Conservation (phyloP, 2,888 invertebrate species). For the Linnaemya tessellans region DNA sequence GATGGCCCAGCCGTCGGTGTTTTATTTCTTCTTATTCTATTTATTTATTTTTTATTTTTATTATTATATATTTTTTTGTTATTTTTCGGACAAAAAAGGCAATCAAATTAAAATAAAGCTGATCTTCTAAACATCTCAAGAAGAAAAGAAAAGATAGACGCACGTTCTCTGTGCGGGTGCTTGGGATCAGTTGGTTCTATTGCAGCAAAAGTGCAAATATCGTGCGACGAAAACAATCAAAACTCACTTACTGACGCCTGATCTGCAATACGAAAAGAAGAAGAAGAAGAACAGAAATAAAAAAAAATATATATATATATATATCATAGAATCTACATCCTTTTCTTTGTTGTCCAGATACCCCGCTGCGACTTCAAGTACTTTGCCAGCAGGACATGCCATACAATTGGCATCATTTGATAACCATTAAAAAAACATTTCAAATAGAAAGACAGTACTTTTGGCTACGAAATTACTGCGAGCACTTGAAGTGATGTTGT, state of each 20-base stretch:
- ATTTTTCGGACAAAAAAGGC: no score
- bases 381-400: conserved; percentile 63
- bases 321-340: conserved; percentile 8
- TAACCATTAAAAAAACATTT: conserved; percentile 64
- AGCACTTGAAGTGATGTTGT: conserved; percentile 7
- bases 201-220: conserved; percentile 66
- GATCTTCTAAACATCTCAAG: not conserved
- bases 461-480: conserved; percentile 10
- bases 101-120: conserved; percentile 20
- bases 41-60: conserved; percentile 21
- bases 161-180: conserved; percentile 66
- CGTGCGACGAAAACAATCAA: conserved; percentile 65
- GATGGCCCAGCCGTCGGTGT: conserved; percentile 60
- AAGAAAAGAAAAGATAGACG: conserved; percentile 17
- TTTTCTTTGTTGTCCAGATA: conserved; percentile 1
- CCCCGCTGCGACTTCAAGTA: conserved; percentile 71
- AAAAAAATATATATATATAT: no score
- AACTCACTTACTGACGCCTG: conserved; percentile 68
- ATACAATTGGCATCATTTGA: conserved; percentile 68
- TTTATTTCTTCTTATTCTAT: conserved; percentile 22
- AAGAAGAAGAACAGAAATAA: conserved; percentile 37
- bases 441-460: not conserved
- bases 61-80: no score
- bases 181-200: not conserved
- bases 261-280: conserved; percentile 19